These are phyloP conservation scores for Bombyx mori DNA, from an alignment of 1,140 invertebrate genomes.

Conservation along the genomic window DNA sequence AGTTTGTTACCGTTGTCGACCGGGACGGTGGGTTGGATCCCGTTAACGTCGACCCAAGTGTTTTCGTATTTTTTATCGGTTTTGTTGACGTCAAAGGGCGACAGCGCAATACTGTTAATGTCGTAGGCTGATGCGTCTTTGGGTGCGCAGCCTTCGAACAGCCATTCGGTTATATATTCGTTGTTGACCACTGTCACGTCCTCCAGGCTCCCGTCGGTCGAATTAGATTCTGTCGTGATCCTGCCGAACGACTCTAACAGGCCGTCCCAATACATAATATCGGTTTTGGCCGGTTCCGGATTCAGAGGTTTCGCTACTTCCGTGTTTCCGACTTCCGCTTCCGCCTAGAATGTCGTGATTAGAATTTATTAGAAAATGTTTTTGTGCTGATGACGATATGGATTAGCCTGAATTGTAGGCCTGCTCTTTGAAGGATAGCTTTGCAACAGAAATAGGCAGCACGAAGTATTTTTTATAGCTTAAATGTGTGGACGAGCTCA, in stretches of 20 bases:
- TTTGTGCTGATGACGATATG: no score
- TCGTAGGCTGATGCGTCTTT: conserved; percentile 39
- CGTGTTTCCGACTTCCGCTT: conserved; percentile 22
- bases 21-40: conserved; percentile 23
- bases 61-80: conserved; percentile 13
- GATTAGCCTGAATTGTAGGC: no score
- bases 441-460: no score
- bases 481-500: no score
- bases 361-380: no score
- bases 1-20: conserved; percentile 21
- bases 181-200: conserved; percentile 45
- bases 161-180: conserved; percentile 56
- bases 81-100: conserved; percentile 34
- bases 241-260: conserved; percentile 58
- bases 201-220: conserved; percentile 51
- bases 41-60: conserved; percentile 38
- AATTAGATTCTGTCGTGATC: conserved; percentile 62
- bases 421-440: no score
- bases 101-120: conserved; percentile 34
- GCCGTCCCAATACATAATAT: conserved; percentile 55
- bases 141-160: conserved; percentile 41
- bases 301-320: conserved; percentile 8
- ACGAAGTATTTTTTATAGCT: no score
- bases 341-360: conserved; percentile 16
- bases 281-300: conserved; percentile 10